Base-by-base conservation (phyloP, 2,797 vertebrate species). In the Strix occidentalis region DNA sequence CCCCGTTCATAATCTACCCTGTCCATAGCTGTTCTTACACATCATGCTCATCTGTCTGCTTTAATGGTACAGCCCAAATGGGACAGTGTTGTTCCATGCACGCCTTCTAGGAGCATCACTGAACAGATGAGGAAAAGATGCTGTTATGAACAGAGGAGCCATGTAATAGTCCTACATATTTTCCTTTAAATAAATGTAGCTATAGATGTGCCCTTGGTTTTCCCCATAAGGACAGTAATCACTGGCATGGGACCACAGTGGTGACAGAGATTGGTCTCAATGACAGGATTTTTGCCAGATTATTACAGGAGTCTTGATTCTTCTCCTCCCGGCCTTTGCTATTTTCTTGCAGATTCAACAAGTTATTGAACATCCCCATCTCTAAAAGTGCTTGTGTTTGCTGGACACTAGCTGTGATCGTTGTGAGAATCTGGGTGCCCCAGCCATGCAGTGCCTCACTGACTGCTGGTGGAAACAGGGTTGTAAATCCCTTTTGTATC, bases 131-230 rank as follows among this genome's bases (percentile, higher is more conserved):
- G 39, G 43, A 56, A 29, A 58, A 78, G 12, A 26, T 48, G 26
- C 21, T 26, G 28, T 10, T 69, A 6, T 19, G 5, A 60, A 25
- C n/a, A 21, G 71, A 53, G 54, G 21, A 83, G 26, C 37, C n/a
- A 21, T 0, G 0, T 9, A 15, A 8, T 0, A 63, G 4, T 24
- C 35, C 17, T n/a, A 1, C 2, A 0, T 24, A 8, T 87, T 84
- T 57, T 80, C 20, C 53, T 78, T 50, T 63, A 50, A 77, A 69
- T 39, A 46, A 20, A 26, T 23, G 10, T 10, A 70, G 29, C 9
- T 54, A 12, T 14, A 10, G 7, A 4, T 15, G 8, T 28, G 8
- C 23, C 64, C 72, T 53, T 53, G n/a, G 29, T 37, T 80, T 53
- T 53, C 51, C 72, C 56, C 23, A 2, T 6, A 9, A 57, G 6